Evolutionary conservation across 2,888 invertebrate species (phyloP), one percentile per base, ranked within the genome.

Genomic region (Nymphalis c-album): DNA sequence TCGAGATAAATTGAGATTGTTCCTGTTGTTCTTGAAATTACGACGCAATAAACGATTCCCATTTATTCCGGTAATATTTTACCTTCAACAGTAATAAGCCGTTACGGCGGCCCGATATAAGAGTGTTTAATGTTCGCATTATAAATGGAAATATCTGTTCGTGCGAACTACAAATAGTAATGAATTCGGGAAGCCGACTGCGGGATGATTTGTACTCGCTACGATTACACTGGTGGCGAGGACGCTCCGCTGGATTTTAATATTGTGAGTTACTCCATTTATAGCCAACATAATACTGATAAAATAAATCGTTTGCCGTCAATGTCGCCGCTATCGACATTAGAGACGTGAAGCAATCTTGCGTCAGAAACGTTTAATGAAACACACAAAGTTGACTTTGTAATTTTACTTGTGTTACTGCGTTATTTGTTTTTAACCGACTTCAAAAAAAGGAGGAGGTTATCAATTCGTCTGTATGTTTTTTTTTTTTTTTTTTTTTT

Each of bases 21-120:
- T 57, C 57, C 57, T 51, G 60, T 68, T 64, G 58, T 61, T 51
- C 22, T 48, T 58, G 58, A 61, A 40, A 58, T 61, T 22, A 64
- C 58, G 48, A 48, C 26, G 64, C 68, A 57, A 51, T 20, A 58
- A 64, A 48, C 50, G 57, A 61, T 61, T 59, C n/a, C 53, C 66
- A 66, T 66, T 62, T 65, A 57, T 70, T 50, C 51, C 60, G 60
- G 55, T 53, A 61, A 62, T 68, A 64, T 68, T 55, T 68, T 45
- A 63, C 64, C 53, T 58, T 60, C 45, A 51, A 26, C 55, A 16
- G 57, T 61, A 67, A 53, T 61, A 55, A 63, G 46, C 48, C 40
- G 48, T 53, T 55, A 18, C 64, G 45, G 51, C 35, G 57, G n/a
- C n/a, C 45, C 22, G 47, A 53, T 60, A 64, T 45, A 47, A 20